Percentiles rank a stretch among this genome's conserved stretches.
These are phyloP conservation scores for Puma concolor DNA, from an alignment of 2,113 vertebrate genomes.

Conservation along the genomic window DNA sequence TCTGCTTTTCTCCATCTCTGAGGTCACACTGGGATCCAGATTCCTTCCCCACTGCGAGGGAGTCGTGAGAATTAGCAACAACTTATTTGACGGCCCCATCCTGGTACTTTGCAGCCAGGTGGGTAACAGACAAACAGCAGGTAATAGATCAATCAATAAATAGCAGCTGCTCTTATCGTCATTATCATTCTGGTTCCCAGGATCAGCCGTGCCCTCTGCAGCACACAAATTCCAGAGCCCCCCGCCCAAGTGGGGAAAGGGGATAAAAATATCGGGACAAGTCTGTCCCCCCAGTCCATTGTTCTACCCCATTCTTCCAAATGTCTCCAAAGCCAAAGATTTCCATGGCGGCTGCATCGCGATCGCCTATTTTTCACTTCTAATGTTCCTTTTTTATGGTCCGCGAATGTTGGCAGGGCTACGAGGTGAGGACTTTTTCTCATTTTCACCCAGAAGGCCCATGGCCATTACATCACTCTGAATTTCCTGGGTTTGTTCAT, in stretches of 20 bases:
- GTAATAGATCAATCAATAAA: too few species aligned
- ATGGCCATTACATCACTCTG: neutral
- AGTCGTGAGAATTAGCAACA: neutral
- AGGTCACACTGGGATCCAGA: neutral
- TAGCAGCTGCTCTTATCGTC: accelerated
- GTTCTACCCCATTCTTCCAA: neutral
- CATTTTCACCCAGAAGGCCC: neutral
- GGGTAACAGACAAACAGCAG: too few species aligned
- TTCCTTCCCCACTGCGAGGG: neutral
- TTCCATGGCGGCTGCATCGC: neutral
- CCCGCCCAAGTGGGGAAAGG: too few species aligned
- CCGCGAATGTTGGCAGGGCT: neutral
- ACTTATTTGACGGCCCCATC: neutral
- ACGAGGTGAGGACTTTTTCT: neutral
- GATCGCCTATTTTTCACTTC: neutral
- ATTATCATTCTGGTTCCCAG: accelerated
- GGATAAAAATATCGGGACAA: neutral
- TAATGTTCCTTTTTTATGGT: neutral
- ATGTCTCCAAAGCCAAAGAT: neutral
- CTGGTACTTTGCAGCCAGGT: too few species aligned
- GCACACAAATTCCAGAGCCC: neutral
- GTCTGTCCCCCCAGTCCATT: neutral
- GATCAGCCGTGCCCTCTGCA: neutral
- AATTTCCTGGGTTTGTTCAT: neutral
- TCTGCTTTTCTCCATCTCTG: neutral